Base-by-base conservation (phyloP, 2,888 invertebrate genomes). In the Calameuta idolon region DNA sequence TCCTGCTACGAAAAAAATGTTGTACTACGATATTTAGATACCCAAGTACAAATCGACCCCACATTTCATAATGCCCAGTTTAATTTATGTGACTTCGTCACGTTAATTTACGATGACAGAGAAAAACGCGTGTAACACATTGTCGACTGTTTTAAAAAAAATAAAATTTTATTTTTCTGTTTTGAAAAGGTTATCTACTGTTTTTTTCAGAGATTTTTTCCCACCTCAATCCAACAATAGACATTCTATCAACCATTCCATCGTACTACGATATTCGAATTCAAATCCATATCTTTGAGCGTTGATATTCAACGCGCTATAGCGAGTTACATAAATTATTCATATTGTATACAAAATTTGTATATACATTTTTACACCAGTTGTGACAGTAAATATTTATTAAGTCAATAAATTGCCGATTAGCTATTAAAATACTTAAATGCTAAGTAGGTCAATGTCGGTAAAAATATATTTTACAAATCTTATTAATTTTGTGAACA, bases 401-500 rank as follows among this genome's bases (percentile, higher is more conserved):
- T n/a, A n/a, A n/a, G 5, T 2, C 1, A 55, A 55, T 23, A 5
- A 77, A 75, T 76, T 74, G n/a, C 4, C 69, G 69, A 55, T 35
- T 15, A 69, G 71, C 69, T n/a, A 31, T 75, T 75, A 76, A 73
- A 12, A 23, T 9, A 76, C 75, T 69, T 30, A 73, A n/a, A 34
- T 37, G 11, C 31, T 69, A 69, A 76, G 34, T 74, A n/a, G 11
- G 68, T 76, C 35, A 11, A 31, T 11, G 23, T 23, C 23, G 40
- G 40, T 40, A 40, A 1, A 40, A 55, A 55, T 55, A 55, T 55
- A 23, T 23, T 71, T 69, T 12, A 3, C 4, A 15, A 40, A 55
- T 55, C 73, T 33, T 76, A 37, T 30, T 69, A 75, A 76, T 75
- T 73, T 69, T 34, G 23, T 75, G 34, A 40, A 73, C 31, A 76